Base-by-base conservation (phyloP, 1,140 invertebrate species). In the Dufourea novaeangliae region DNA sequence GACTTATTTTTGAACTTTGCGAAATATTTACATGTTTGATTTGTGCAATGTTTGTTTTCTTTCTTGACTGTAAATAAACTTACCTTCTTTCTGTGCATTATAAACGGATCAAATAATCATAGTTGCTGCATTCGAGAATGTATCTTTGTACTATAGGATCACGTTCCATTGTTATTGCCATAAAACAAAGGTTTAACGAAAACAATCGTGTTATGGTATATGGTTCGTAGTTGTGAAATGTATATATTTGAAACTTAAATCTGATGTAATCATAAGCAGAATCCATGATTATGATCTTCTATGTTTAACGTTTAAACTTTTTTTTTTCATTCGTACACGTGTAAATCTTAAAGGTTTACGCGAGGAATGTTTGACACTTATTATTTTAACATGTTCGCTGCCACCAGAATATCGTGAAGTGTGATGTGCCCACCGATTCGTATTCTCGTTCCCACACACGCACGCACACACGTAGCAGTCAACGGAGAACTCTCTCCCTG, bases 61-160 rank as follows among this genome's bases (percentile, higher is more conserved):
- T n/a, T n/a, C n/a, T n/a, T 14, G 25, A 37, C 57, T 34, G 7
- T 8, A 3, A 59, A 76, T 69, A 76, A 76, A 76, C 73, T 76
- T 76, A 76, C 73, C 73, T 76, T 41, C 22, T n/a, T 75, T 69
- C 46, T 7, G 32, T 17, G 22, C 1, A 29, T 59, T 46, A 76
- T n/a, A 32, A 76, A 76, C 34, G 41, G 56, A 76, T 69, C 22
- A n/a, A 68, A 56, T 37, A 41, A 73, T 64, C 46, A 54, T 73
- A 73, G 59, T 64, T 54, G 61, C 46, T 54, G 25, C 44, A 32
- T 54, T 54, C 34, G 27, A 41, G 54, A 54, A 2, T 46, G 46
- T n/a, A n/a, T n/a, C 34, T 57, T 27, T 8, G 12, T 27, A 7
- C 7, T 29, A 37, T 29, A 54, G 7, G 32, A 68, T 46, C 4